Evolutionary conservation across 1,140 invertebrate species (phyloP).

Genomic region (Diachasmimorpha longicaudata): DNA sequence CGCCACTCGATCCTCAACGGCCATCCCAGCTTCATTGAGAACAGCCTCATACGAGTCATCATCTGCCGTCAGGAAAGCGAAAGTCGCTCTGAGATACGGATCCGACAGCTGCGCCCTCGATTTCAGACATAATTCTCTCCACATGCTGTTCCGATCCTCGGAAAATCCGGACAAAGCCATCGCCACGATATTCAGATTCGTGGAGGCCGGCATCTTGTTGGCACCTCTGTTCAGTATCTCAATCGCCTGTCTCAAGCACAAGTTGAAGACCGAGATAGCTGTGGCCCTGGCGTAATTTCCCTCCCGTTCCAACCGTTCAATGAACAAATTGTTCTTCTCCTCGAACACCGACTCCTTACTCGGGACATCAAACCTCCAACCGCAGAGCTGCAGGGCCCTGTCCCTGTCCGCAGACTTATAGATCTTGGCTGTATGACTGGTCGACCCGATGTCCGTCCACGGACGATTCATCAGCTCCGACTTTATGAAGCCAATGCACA

Average conservation of each 20-base stretch:
- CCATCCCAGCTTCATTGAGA: conserved; percentile 80
- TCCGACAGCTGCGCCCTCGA: conserved; percentile 77
- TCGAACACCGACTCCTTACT: conserved; percentile 61
- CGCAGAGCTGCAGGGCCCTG: conserved; percentile 82
- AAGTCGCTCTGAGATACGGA: conserved; percentile 90
- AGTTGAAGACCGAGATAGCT: conserved; percentile 88
- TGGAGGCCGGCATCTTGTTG: conserved; percentile 49
- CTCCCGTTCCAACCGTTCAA: conserved; percentile 69
- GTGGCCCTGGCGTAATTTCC: conserved; percentile 81
- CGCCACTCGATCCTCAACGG: conserved; percentile 88
- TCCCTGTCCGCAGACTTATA: conserved; percentile 78
- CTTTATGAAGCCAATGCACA: conserved; percentile 48
- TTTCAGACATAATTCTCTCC: conserved; percentile 78
- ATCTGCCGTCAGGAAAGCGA: conserved; percentile 87
- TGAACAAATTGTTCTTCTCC: conserved; percentile 60
- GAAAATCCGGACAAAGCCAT: conserved; percentile 91
- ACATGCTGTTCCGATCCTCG: conserved; percentile 81
- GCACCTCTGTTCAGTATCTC: conserved; percentile 80
- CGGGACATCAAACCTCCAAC: conserved; percentile 78
- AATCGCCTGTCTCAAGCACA: conserved; percentile 83
- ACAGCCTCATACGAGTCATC: conserved; percentile 80
- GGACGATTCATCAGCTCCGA: conserved; percentile 53
- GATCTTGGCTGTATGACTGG: conserved; percentile 55
- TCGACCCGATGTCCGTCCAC: conserved; percentile 58
- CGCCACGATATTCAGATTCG: conserved; percentile 74